A percentile compares a stretch with the other conserved stretches of the same genome.
These are phyloP conservation scores for Myotis pilosus DNA, from an alignment of 2,797 vertebrate genomes.

Conservation along the genomic window DNA sequence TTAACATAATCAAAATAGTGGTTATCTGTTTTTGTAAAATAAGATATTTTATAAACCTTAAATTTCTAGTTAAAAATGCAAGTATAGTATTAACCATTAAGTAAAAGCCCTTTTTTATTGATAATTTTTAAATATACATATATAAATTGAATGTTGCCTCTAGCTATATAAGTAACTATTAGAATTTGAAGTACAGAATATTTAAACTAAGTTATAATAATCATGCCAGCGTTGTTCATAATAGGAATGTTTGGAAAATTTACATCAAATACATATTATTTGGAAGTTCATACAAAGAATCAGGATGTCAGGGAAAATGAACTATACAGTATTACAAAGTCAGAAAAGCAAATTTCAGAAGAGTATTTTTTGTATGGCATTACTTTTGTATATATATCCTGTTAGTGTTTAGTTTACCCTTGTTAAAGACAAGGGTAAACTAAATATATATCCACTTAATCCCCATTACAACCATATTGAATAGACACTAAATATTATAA, in stretches of 20 bases:
- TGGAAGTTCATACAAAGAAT: neutral
- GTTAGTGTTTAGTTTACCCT: no score
- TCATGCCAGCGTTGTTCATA: neutral
- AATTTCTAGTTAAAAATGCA: neutral
- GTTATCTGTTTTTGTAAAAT: neutral
- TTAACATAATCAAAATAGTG: neutral
- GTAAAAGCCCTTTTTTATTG: neutral
- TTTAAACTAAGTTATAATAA: neutral
- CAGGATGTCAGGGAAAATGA: neutral
- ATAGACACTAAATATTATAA: neutral
- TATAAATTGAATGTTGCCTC: neutral
- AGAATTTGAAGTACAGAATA: neutral
- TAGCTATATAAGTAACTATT: neutral
- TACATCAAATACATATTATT: neutral
- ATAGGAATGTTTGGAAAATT: neutral
- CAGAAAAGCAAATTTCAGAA: slow-evolving; percentile 31
- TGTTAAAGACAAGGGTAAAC: no score
- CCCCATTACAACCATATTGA: neutral
- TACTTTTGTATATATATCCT: neutral
- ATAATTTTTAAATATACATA: neutral
- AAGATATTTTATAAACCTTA: neutral
- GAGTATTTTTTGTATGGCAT: neutral
- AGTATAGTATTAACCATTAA: neutral
- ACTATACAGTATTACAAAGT: neutral
- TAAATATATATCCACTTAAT: neutral